A percentile compares a stretch with the other conserved stretches of the same genome.
Conservation (phyloP, 2,113 vertebrate species). For the Campylomormyrus tamandua region DNA sequence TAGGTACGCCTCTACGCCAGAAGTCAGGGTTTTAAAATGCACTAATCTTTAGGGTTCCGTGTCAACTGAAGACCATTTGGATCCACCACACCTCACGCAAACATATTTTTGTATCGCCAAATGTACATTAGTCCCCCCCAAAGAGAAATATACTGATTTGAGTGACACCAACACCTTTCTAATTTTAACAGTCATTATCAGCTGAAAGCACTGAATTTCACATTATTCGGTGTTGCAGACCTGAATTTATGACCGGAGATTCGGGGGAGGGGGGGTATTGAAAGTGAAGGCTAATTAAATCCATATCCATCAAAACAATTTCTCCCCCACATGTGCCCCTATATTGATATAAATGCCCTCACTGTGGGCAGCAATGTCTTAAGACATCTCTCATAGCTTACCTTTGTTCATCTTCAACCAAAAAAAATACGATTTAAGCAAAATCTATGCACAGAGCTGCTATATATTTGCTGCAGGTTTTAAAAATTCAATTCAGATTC, state of each 20-base stretch:
- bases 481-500: not conserved
- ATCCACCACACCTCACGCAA: not conserved
- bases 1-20: not conserved
- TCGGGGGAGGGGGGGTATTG: not conserved
- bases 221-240: not conserved
- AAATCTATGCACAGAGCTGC: not conserved
- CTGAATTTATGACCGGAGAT: slow-evolving; percentile 4
- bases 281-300: slow-evolving; percentile 1
- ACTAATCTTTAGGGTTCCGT: not conserved
- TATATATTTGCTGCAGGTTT: not conserved
- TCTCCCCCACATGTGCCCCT: not conserved
- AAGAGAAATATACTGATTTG: not conserved
- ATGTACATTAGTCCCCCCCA: not conserved
- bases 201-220: not conserved
- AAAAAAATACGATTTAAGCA: not conserved
- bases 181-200: not conserved
- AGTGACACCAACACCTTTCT: not conserved
- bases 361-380: not conserved
- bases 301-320: not conserved
- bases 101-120: not conserved
- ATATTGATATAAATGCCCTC: not conserved
- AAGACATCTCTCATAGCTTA: not conserved
- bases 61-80: not conserved
- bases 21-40: not conserved
- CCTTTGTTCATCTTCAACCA: not conserved